phyloP scores from a whole-genome alignment of 1,140 invertebrate species.

The Callitettix versicolor region DNA sequence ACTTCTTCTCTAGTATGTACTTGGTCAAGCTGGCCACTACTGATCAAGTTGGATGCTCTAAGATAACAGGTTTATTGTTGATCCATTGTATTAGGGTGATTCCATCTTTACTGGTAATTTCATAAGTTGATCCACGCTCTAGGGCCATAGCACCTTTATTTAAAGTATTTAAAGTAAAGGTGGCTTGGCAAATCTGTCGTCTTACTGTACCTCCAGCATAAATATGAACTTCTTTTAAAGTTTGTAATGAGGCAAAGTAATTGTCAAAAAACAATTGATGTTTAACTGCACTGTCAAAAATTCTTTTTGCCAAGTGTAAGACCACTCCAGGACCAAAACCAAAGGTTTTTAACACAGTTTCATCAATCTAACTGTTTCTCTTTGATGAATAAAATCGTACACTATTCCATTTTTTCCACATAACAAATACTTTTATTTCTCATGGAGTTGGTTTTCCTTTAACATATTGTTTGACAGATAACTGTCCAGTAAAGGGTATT shows the following conservation, averaged over 20 bases:
- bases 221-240: not conserved
- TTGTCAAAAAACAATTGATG: not conserved
- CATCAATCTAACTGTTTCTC: not conserved
- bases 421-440: not conserved
- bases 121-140: slow-evolving; percentile 13
- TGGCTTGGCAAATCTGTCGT: slow-evolving; percentile 15
- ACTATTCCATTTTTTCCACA: not conserved
- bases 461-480: not conserved
- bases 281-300: not conserved
- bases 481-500: not conserved
- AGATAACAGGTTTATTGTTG: slow-evolving; percentile 14
- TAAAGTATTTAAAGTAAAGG: slow-evolving; percentile 1
- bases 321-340: not conserved
- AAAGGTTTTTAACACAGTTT: not conserved
- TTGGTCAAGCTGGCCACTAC: slow-evolving; percentile 8
- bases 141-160: slow-evolving; percentile 11
- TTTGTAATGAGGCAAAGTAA: not conserved
- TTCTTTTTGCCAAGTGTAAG: not conserved
- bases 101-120: slow-evolving; percentile 7
- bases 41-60: slow-evolving; percentile 23
- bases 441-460: not conserved
- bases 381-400: not conserved
- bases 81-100: slow-evolving; percentile 19
- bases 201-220: slow-evolving; percentile 12
- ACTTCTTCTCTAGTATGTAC: slow-evolving; percentile 28